phyloP scores from a whole-genome alignment of 2,888 invertebrate species.

The Andrena minutula region DNA sequence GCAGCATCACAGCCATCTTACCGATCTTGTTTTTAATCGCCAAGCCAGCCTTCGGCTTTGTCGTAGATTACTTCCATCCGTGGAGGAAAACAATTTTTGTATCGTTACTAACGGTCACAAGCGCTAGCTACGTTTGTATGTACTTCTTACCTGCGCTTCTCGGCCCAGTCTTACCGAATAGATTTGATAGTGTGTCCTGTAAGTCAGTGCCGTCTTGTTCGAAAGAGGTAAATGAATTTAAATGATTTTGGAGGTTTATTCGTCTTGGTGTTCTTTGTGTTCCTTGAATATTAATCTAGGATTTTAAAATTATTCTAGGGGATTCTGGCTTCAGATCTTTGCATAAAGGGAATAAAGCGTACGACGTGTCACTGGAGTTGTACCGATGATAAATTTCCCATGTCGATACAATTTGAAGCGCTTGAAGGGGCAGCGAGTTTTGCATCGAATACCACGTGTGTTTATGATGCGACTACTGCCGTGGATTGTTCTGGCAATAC shows the following conservation, averaged over 20 bases:
- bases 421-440: slow-evolving; percentile 49
- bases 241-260: too few relatives aligned
- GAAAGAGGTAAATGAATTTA: too few relatives aligned
- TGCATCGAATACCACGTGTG: slow-evolving; percentile 65
- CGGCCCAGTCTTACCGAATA: slow-evolving; percentile 62
- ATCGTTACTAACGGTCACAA: slow-evolving; percentile 88
- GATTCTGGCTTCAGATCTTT: slow-evolving; percentile 18
- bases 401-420: slow-evolving; percentile 61
- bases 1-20: slow-evolving; percentile 90
- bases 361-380: slow-evolving; percentile 75
- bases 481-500: slow-evolving; percentile 47
- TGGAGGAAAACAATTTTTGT: slow-evolving; percentile 91
- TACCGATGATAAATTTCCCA: slow-evolving; percentile 62
- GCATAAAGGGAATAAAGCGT: slow-evolving; percentile 43
- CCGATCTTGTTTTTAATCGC: slow-evolving; percentile 92
- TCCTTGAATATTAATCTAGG: not conserved
- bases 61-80: slow-evolving; percentile 91
- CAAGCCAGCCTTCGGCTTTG: slow-evolving; percentile 91
- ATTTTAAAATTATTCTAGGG: slow-evolving; percentile 44
- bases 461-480: slow-evolving; percentile 51
- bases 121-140: slow-evolving; percentile 89
- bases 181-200: slow-evolving; percentile 71
- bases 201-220: slow-evolving; percentile 39
- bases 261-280: not conserved
- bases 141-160: slow-evolving; percentile 88